Evolutionary conservation across 2,888 invertebrate species (phyloP).

Genomic region (Netelia virgata): DNA sequence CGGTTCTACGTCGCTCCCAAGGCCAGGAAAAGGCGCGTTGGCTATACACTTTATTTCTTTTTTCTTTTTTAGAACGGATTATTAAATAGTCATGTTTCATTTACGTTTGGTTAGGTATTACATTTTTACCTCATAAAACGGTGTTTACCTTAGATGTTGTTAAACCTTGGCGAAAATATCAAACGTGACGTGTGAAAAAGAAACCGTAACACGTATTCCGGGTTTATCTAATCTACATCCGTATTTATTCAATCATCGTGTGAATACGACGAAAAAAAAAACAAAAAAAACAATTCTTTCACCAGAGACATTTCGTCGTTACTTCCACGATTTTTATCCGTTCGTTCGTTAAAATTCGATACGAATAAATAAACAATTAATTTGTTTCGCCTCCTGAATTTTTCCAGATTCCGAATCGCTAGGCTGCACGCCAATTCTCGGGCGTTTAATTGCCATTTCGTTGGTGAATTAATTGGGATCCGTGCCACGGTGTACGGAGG

Average conservation of each 20-base stretch:
- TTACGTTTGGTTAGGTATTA: too few species aligned
- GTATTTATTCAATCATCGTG: neutral
- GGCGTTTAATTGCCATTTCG: conserved; percentile 2
- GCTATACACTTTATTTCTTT: too few species aligned
- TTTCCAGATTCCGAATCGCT: neutral
- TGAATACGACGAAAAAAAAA: neutral
- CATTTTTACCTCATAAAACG: too few species aligned
- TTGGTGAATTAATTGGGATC: conserved; percentile 26
- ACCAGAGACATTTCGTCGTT: neutral
- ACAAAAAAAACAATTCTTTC: neutral
- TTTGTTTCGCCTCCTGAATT: conserved; percentile 20
- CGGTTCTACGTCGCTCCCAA: too few species aligned
- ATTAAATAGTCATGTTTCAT: too few species aligned
- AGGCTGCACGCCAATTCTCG: neutral
- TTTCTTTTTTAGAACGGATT: too few species aligned
- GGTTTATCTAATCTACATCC: neutral
- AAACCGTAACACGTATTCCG: too few species aligned
- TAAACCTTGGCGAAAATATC: neutral
- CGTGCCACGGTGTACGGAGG: neutral
- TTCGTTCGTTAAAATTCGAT: conserved; percentile 13
- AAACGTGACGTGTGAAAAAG: neutral
- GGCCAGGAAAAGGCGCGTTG: too few species aligned
- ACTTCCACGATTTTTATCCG: neutral
- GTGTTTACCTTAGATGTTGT: too few species aligned
- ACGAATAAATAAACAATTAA: neutral